Conservation (phyloP, 2,888 invertebrate species). For the Pristionchus exspectatus region DNA sequence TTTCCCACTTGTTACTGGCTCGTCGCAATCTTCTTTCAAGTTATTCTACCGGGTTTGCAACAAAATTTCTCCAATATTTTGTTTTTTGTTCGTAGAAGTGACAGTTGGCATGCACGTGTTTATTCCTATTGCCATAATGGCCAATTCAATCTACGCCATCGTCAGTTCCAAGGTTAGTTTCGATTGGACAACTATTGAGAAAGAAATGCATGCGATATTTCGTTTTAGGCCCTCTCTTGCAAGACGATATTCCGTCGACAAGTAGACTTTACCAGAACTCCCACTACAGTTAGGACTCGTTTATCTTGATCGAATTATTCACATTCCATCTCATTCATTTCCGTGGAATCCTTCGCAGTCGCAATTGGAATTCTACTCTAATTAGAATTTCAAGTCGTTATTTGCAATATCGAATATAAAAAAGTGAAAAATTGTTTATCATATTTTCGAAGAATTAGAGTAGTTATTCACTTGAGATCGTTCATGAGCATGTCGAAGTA, state of each 20-base stretch:
- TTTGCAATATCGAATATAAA: too few relatives aligned
- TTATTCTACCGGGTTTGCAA: not conserved
- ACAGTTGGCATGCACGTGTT: not conserved
- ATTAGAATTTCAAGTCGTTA: too few relatives aligned
- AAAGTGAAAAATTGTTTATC: too few relatives aligned
- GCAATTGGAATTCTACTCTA: too few relatives aligned
- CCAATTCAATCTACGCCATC: not conserved
- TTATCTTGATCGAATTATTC: too few relatives aligned
- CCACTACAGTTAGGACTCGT: not conserved
- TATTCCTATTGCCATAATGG: conserved; percentile 10
- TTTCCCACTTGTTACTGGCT: conserved; percentile 23
- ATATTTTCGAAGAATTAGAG: too few relatives aligned
- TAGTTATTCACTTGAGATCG: not conserved
- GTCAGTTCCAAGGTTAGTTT: not conserved
- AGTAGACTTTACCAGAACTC: not conserved
- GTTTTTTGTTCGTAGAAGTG: not conserved
- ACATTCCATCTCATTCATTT: too few relatives aligned
- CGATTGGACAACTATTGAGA: not conserved
- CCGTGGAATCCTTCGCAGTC: too few relatives aligned
- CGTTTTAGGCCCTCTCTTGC: not conserved
- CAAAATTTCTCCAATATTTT: not conserved
- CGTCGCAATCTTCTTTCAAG: not conserved
- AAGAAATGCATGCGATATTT: not conserved
- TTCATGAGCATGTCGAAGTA: not conserved
- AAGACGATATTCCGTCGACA: not conserved